Percentiles rank a stretch among this genome's conserved stretches.
Evolutionary conservation across 64 coral and sea anemone genomes (phyloP).

Genomic region (Acropora tenuis): DNA sequence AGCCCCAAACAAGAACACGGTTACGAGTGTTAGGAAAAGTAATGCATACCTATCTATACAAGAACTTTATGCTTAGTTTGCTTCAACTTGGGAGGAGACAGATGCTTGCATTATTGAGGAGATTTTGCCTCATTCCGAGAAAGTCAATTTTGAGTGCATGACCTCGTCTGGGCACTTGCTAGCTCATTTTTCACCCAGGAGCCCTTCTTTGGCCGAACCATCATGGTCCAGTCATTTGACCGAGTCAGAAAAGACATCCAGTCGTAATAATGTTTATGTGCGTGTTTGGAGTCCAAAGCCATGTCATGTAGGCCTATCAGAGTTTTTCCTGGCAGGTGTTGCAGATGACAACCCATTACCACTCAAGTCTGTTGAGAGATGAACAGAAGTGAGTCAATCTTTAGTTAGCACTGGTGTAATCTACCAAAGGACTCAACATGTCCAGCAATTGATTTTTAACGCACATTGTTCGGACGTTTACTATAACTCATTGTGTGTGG

Average conservation of each 20-base stretch:
- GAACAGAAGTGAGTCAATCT: not conserved
- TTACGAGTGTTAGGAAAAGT: not conserved
- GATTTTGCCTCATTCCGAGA: not conserved
- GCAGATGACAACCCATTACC: not conserved
- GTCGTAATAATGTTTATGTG: not conserved
- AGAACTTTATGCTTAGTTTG: constrained; percentile 47
- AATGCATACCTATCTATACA: constrained; percentile 40
- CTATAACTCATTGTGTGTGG: no score
- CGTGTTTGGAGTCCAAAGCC: constrained; percentile 85
- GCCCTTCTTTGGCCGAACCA: no score
- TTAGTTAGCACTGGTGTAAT: not conserved
- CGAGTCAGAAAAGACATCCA: not conserved
- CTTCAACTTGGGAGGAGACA: constrained; percentile 59
- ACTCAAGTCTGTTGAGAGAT: not conserved
- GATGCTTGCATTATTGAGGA: constrained; percentile 85
- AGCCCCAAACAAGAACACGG: not conserved
- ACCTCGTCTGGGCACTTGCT: constrained; percentile 74
- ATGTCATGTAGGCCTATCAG: constrained; percentile 67
- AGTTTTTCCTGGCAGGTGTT: constrained; percentile 90
- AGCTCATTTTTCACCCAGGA: constrained; percentile 39
- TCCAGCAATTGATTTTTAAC: no score
- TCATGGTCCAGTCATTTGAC: not conserved
- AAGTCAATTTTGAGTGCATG: constrained; percentile 77
- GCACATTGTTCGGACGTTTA: no score
- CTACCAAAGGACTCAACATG: no score